Conservation (phyloP, 2,797 vertebrate species). For the Gymnocypris eckloni region DNA sequence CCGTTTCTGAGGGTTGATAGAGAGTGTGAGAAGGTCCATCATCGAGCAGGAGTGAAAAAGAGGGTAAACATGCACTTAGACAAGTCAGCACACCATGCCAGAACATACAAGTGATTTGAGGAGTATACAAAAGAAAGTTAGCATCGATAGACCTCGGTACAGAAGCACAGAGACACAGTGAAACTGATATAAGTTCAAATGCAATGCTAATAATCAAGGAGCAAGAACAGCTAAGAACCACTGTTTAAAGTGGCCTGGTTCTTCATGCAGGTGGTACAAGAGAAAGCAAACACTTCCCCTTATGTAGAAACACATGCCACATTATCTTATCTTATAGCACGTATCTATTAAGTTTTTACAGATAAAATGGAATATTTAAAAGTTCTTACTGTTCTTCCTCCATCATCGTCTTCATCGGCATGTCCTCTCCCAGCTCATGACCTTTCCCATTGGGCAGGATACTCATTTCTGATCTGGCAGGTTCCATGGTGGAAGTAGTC, state of each 20-base stretch:
- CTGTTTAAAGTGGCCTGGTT: not conserved
- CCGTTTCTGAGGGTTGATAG: constrained; percentile 72
- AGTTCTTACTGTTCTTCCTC: constrained; percentile 79
- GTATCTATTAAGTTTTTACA: not conserved
- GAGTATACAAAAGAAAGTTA: not conserved
- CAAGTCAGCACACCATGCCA: constrained; percentile 51
- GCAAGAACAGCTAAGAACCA: not conserved
- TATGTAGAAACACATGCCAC: not conserved
- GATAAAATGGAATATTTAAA: constrained; percentile 35
- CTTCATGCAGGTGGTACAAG: not conserved
- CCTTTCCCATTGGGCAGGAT: constrained; percentile 90
- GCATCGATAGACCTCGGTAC: not conserved
- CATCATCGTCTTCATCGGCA: constrained; percentile 70
- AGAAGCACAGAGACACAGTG: not conserved
- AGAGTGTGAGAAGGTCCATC: constrained; percentile 64
- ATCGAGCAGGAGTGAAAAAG: constrained; percentile 67
- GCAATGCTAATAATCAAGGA: not conserved
- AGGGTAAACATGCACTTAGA: constrained; percentile 77
- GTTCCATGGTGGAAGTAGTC: constrained; percentile 75
- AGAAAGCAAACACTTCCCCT: not conserved
- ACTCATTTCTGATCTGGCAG: constrained; percentile 87
- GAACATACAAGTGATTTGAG: constrained; percentile 4
- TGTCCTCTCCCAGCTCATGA: constrained; percentile 71
- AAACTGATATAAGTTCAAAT: not conserved
- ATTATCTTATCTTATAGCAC: not conserved